Conservation (phyloP, 1,140 invertebrate genomes). For the Diuraphis noxia region DNA sequence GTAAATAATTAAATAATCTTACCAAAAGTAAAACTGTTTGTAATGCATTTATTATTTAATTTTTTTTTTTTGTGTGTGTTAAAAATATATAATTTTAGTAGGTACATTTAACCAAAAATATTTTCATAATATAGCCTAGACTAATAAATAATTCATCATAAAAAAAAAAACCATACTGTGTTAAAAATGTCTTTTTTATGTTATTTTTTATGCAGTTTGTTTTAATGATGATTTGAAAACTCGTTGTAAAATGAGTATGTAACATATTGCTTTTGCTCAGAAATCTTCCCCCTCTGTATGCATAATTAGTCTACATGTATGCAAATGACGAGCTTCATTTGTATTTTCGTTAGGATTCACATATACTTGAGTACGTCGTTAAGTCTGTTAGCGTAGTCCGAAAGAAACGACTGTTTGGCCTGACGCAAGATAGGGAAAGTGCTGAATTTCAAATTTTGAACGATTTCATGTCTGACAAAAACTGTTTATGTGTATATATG, state of each 20-base stretch:
- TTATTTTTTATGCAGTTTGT: neutral
- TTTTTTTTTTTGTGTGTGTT: no score
- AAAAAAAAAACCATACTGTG: neutral
- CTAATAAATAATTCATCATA: neutral
- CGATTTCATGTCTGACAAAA: neutral
- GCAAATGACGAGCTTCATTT: conserved; percentile 35
- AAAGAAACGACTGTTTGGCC: conserved; percentile 9
- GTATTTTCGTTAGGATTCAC: neutral
- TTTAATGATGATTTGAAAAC: conserved; percentile 27
- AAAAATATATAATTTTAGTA: neutral
- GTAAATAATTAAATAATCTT: neutral
- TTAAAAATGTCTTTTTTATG: neutral
- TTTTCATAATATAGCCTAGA: neutral
- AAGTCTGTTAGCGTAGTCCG: neutral
- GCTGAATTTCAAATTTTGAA: neutral
- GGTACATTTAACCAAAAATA: neutral
- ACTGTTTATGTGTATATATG: neutral
- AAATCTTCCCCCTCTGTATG: neutral
- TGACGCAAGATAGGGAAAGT: neutral
- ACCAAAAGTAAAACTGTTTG: neutral
- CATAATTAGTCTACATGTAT: conserved; percentile 36
- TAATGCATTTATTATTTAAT: neutral
- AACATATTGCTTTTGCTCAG: neutral
- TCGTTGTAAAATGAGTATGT: neutral
- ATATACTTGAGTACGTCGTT: conserved; percentile 25